Percentiles rank a stretch among this genome's conserved stretches.
Conservation (phyloP, 2,888 invertebrate genomes). For the Mythimna impura region DNA sequence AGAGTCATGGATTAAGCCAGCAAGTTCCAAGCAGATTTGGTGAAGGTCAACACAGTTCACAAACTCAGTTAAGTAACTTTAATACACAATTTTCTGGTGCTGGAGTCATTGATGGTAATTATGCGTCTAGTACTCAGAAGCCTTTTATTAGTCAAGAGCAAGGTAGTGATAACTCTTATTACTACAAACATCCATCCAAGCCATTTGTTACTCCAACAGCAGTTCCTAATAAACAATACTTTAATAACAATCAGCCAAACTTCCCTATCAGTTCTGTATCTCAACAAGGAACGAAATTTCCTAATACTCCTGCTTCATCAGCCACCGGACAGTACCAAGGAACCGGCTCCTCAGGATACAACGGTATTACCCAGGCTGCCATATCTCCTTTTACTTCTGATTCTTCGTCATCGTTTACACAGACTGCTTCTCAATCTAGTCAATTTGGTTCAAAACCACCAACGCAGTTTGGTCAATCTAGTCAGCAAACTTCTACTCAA, state of each 20-base stretch:
- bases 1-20: conserved; percentile 8
- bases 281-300: conserved; percentile 51
- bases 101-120: conserved; percentile 13
- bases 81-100: conserved; percentile 5
- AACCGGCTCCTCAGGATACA: conserved; percentile 55
- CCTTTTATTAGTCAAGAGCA: conserved; percentile 69
- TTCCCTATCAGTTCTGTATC: conserved; percentile 48
- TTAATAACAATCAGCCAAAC: conserved; percentile 19
- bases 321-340: conserved; percentile 46
- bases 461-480: conserved; percentile 31
- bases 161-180: conserved; percentile 74
- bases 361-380: conserved; percentile 66
- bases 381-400: conserved; percentile 74
- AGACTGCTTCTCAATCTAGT: conserved; percentile 47
- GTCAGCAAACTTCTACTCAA: conserved; percentile 35
- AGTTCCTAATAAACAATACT: conserved; percentile 22
- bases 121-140: conserved; percentile 57
- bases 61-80: conserved; percentile 10
- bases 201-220: conserved; percentile 70
- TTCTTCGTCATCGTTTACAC: conserved; percentile 63
- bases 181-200: conserved; percentile 78
- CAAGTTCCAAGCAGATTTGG: conserved; percentile 42
- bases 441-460: conserved; percentile 57
- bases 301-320: conserved; percentile 62
- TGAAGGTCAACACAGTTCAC: conserved; percentile 22